These are phyloP conservation scores for Mungos mungo DNA, from an alignment of 2,113 vertebrate genomes.

Conservation along the genomic window DNA sequence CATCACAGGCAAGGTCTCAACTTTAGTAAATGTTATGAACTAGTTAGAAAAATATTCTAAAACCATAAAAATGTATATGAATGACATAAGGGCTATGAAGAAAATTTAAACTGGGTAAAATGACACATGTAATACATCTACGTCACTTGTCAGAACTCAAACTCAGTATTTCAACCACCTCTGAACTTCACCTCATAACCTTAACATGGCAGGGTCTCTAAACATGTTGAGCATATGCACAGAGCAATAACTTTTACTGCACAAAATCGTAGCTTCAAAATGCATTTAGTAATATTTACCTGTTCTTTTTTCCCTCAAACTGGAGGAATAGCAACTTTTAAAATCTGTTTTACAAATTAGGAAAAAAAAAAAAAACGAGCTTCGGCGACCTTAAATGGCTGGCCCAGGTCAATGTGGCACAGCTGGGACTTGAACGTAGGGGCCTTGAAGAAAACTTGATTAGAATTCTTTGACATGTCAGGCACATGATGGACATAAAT, in stretches of 20 bases:
- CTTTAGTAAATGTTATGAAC: slow-evolving; percentile 32
- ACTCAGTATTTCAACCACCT: background rate
- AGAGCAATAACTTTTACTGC: background rate
- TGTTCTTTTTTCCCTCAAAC: background rate
- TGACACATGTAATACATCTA: background rate
- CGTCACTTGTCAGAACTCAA: background rate
- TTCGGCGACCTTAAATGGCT: background rate
- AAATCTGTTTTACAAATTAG: background rate
- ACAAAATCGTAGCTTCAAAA: background rate
- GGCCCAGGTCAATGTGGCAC: background rate
- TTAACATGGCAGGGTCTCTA: background rate
- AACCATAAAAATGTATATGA: background rate
- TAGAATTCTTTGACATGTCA: background rate
- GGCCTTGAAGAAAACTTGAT: background rate
- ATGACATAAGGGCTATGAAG: background rate
- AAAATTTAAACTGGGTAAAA: background rate
- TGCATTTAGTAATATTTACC: background rate
- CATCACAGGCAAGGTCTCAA: background rate
- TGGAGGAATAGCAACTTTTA: background rate
- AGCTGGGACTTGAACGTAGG: background rate
- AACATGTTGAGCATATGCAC: background rate
- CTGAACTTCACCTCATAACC: background rate
- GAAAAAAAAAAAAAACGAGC: background rate
- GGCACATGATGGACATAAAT: background rate
- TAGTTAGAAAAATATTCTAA: slow-evolving; percentile 40